Evolutionary conservation across 2,113 vertebrate genomes (phyloP).

Genomic region (Strigops habroptila): DNA sequence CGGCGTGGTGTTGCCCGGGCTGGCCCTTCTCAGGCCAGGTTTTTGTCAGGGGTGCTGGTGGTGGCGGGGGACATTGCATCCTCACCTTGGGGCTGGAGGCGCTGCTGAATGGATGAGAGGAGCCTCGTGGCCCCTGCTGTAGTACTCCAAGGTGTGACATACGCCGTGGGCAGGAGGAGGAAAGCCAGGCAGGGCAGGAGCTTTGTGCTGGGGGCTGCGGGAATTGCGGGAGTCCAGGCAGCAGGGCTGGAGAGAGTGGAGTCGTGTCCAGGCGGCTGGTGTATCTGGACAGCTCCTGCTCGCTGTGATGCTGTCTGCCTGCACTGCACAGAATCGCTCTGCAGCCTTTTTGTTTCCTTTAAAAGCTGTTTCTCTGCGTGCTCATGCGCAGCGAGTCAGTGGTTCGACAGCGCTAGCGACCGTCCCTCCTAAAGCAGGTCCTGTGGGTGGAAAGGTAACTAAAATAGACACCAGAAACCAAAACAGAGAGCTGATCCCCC

Average conservation of each 20-base stretch:
- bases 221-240: not conserved
- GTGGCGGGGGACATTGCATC: not conserved
- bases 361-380: not conserved
- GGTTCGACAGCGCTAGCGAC: not conserved
- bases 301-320: not conserved
- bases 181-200: not conserved
- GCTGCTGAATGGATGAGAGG: not conserved
- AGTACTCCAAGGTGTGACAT: accelerated
- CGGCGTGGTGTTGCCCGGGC: accelerated
- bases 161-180: not conserved
- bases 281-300: not conserved
- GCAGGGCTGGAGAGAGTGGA: not conserved
- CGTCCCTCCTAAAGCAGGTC: not conserved
- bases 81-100: not conserved
- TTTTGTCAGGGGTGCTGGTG: accelerated
- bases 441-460: not conserved
- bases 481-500: not conserved
- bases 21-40: too few relatives aligned
- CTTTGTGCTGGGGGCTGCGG: not conserved
- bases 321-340: not conserved
- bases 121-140: not conserved
- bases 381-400: not conserved
- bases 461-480: not conserved
- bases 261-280: accelerated
- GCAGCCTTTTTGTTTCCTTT: not conserved